Base-by-base conservation (phyloP, 1,140 invertebrate genomes). In the Druon quercuslanigerum region DNA sequence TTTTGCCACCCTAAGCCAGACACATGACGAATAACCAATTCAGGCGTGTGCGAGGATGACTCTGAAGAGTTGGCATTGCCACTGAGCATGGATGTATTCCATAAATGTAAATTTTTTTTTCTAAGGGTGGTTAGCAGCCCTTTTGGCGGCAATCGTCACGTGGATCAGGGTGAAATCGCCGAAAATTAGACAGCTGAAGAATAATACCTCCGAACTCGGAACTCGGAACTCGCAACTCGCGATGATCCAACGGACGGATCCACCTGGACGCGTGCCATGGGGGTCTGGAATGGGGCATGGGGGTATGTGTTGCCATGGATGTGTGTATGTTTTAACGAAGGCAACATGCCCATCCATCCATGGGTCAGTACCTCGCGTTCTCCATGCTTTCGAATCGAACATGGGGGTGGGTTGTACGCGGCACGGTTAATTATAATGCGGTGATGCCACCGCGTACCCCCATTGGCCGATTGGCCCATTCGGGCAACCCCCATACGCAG, bases 221-320 rank as follows among this genome's bases (percentile, higher is more conserved):
- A 33, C 25, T 33, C 25, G 25, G 25, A 33, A 33, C 25, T 33
- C 46, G 73, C 54, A 77, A 56, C 74, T 33, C 50, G 71, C 20
- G 72, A 75, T 75, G 74, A 75, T 70, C 60, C 73, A 85, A 85
- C 84, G 84, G 79, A 85, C 82, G 79, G 84, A 85, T 85, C 82
- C 84, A 85, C 84, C 84, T 83, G 84, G 84, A 85, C 84, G 82
- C 81, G 84, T 85, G 84, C 82, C 82, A 82, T 83, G 82, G 84
- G 80, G 84, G 84, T 85, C 83, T 79, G 25, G 54, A 79, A 80
- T 80, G 78, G 75, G 77, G 81, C 79, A 80, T 80, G 78, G 75
- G 77, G 81, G 81, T 75, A 79, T 80, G 76, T 78, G 77, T 73
- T 46, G 40, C 77, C 77, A 51, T 33, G 46, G 56, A 73, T 78